Conservation (phyloP, 2,888 invertebrate species). For the Charanyca ferruginea region DNA sequence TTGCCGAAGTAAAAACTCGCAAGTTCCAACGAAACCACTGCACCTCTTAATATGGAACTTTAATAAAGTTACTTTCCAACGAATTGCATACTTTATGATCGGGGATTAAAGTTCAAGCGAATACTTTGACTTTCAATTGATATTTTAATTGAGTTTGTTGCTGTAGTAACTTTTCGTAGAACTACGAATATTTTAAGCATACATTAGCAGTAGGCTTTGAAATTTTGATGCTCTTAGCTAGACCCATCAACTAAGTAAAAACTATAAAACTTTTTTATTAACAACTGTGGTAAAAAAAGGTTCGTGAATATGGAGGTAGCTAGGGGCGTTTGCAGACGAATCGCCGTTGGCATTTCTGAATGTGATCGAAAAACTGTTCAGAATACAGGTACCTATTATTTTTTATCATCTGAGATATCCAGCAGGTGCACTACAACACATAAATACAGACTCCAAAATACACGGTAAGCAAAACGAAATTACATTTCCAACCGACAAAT, state of each 20-base stretch:
- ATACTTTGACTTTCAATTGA: constrained; percentile 62
- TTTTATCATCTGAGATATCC: constrained; percentile 35
- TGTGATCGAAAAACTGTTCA: constrained; percentile 39
- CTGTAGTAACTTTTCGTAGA: constrained; percentile 36
- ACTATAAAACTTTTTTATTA: constrained; percentile 10
- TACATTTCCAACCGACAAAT: constrained; percentile 63
- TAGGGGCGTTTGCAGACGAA: constrained; percentile 16
- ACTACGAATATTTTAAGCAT: constrained; percentile 13
- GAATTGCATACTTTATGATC: constrained; percentile 63
- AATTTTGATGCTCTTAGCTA: neutral
- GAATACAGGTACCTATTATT: constrained; percentile 35
- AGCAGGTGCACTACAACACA: constrained; percentile 34
- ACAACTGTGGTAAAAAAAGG: constrained; percentile 5
- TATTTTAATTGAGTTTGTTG: constrained; percentile 58
- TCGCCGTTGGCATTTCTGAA: constrained; percentile 38
- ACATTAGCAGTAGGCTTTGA: constrained; percentile 14
- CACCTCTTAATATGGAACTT: constrained; percentile 70
- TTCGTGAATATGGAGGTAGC: constrained; percentile 16
- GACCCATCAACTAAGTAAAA: constrained; percentile 4
- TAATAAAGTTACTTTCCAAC: constrained; percentile 62
- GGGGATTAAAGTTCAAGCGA: constrained; percentile 55
- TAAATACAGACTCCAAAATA: constrained; percentile 44
- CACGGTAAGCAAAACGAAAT: constrained; percentile 49
- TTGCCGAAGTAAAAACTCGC: constrained; percentile 77
- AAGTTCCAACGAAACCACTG: constrained; percentile 61